These are phyloP conservation scores for Platygyra sinensis DNA, from an alignment of 64 coral and sea anemone genomes.

Conservation along the genomic window DNA sequence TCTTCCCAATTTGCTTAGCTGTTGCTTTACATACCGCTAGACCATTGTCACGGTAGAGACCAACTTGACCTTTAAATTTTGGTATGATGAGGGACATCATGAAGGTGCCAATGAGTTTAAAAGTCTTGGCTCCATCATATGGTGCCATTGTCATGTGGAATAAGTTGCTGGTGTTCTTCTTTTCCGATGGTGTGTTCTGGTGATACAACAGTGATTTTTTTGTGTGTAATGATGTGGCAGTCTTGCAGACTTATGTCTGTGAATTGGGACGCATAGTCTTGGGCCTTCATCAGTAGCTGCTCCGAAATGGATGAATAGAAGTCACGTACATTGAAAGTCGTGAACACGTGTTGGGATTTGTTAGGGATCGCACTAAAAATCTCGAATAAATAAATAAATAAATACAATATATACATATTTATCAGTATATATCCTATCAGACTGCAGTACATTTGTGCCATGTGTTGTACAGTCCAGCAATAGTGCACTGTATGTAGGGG, in stretches of 20 bases:
- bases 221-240: slow-evolving; percentile 37
- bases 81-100: slow-evolving; percentile 8
- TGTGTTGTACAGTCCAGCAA: too few relatives aligned
- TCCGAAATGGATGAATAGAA: too few relatives aligned
- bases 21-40: too few relatives aligned
- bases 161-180: slow-evolving; percentile 19
- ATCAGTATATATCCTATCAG: too few relatives aligned
- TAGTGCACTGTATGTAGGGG: too few relatives aligned
- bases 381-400: too few relatives aligned
- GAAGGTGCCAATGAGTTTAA: slow-evolving; percentile 1
- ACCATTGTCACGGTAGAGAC: too few relatives aligned
- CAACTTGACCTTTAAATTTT: not conserved
- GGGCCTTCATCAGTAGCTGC: slow-evolving; percentile 39
- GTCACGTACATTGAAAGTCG: slow-evolving; percentile 48
- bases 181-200: slow-evolving; percentile 33
- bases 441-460: too few relatives aligned
- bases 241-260: slow-evolving; percentile 11
- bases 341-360: slow-evolving; percentile 40
- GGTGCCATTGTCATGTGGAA: too few relatives aligned
- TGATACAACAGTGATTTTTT: too few relatives aligned
- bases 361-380: slow-evolving; percentile 11
- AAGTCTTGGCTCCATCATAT: not conserved
- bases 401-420: too few relatives aligned
- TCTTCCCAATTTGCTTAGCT: too few relatives aligned
- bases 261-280: slow-evolving; percentile 34